Base-by-base conservation (phyloP, 1,140 invertebrate species). In the Drosophila triauraria region DNA sequence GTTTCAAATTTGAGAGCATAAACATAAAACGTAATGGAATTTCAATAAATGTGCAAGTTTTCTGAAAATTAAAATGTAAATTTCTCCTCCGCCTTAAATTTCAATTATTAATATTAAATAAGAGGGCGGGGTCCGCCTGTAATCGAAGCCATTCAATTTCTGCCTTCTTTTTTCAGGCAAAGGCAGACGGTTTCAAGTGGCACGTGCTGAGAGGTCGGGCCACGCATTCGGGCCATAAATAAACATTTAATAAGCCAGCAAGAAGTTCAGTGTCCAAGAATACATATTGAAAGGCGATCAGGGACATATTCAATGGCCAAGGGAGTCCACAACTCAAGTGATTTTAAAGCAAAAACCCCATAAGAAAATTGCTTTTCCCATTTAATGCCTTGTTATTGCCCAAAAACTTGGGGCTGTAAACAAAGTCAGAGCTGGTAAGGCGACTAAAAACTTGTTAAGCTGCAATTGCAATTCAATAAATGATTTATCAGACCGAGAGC, bases 161-260 rank as follows among this genome's bases (percentile, higher is more conserved):
- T 15, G 44, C 12, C 8, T 48, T 35, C n/a, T 44, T 27, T 42
- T 44, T 25, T 0, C 15, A 46, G 50, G 48, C 67, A 74, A 48
- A 46, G 50, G 48, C 67, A 74, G 56, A 59, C 67, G 53, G 67
- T 57, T 53, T 59, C 51, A 57, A 63, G 65, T 67, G 74, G 63
- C 63, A 54, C 75, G 63, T 78, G 63, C 50, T 40, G 38, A 23
- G 59, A 43, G 44, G 42, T 32, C 75, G n/a, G 35, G 57, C 82
- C 83, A 86, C 82, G 79, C 83, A 61, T 40, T 40, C 43, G 15
- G 48, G 48, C 51, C 71, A 70, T 88, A 88, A 86, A 86, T 83
- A 86, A 67, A 67, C 65, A 83, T 86, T 83, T 80, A 88, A 83
- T 88, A 86, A 83, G 76, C 63, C 77, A 54, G 71, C n/a, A 50